Evolutionary conservation across 2,113 vertebrate genomes (phyloP), one percentile per base, ranked within the genome.

Genomic region (Strix uralensis): DNA sequence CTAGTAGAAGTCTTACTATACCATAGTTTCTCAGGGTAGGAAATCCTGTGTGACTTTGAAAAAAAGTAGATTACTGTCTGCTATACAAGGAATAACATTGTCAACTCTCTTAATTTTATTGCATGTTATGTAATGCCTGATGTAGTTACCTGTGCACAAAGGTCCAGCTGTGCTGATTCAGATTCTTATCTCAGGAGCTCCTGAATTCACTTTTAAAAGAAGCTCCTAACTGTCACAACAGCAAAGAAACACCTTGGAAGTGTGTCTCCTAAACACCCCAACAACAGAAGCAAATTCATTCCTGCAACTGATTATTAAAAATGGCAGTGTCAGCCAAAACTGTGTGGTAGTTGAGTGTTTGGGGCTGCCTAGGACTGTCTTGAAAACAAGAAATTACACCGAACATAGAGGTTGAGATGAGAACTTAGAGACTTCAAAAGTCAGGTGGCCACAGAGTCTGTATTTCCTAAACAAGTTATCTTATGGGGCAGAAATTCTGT

Each of bases 401-500:
- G 8, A 67, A 32, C 8, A 4, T 2, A 70, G 23, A 72, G 7
- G 14, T 26, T 34, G n/a, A 79, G 52, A 7, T 52, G 40, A 25
- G 15, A 55, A 75, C 47, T 74, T 58, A 26, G 14, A 51, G 30
- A 15, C 21, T 62, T 83, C 36, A 44, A 20, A 65, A 74, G 9
- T 47, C 44, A 38, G 26, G 34, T 59, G 57, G 15, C 15, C 52
- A 11, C 18, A n/a, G 29, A 27, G 26, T n/a, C 44, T 1, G 0
- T 78, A 27, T 75, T 70, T 94, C 40, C 46, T 49, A 34, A 90
- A 65, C 6, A 65, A 93, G 14, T 10, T 38, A 8, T 36, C 36
- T 42, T 54, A 52, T 0, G 1, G 17, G 7, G 38, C 44, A 73
- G 58, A 85, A 92, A 44, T 84, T 66, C 38, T n/a, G 34, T 66